Evolutionary conservation across 1,140 invertebrate genomes (phyloP), one percentile per base, ranked within the genome.

Genomic region (Cydia splendana): DNA sequence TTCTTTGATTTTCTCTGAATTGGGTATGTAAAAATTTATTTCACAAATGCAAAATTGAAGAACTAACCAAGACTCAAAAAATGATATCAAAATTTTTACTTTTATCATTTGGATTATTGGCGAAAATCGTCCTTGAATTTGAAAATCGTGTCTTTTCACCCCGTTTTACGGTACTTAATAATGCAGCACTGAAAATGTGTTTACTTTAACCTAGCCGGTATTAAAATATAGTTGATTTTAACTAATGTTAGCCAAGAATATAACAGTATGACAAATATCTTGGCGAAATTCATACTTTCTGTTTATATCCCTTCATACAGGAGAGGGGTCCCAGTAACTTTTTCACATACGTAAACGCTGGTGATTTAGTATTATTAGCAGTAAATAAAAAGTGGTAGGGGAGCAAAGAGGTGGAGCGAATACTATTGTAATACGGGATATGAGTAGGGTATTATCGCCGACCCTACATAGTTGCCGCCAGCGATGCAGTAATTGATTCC

Each of bases 361-460:
- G 85, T 91, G 89, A 91, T 92, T 92, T 91, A 92, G 82, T 92
- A 93, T 93, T 92, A 91, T 92, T 91, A 91, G 85, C 80, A 88
- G 88, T 91, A 91, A 90, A 92, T 93, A 93, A 93, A 93, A 93
- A 91, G 89, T 93, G 85, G 91, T 91, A 93, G 91, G 90, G 91
- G 91, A 90, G 84, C 84, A 87, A 88, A 88, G 90, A 93, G 91
- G 91, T 93, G 91, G 91, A 91, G 91, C 90, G 83, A 91, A 91
- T 87, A 82, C 84, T 85, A 84, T 91, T 90, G 86, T 90, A 85
- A 86, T 86, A 82, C 65, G 76, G 80, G 74, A 81, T 75, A 85
- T 76, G 86, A 86, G 86, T 87, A 88, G 89, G 90, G 87, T 86
- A 90, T 89, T 92, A 91, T 91, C 88, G 85, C 81, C 77, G 57